A percentile compares a stretch with the other conserved stretches of the same genome.
These are phyloP conservation scores for Vireo griseus DNA, from an alignment of 2,797 vertebrate genomes.

Conservation along the genomic window DNA sequence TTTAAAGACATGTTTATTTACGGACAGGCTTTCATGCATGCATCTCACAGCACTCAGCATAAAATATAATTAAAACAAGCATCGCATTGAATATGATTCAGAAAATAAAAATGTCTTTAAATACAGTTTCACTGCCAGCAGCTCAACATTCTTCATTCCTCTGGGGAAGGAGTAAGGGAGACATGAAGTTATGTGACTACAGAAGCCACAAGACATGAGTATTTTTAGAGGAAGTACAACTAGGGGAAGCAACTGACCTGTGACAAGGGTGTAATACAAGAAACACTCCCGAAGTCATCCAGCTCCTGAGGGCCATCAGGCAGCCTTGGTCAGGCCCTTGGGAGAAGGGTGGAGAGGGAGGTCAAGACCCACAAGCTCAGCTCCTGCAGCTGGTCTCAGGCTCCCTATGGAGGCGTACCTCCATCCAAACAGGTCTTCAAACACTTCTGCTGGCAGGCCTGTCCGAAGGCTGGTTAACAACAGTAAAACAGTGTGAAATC, in stretches of 20 bases:
- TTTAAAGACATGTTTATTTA: slow-evolving; percentile 37
- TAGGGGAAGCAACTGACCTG: slow-evolving; percentile 10
- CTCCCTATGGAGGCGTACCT: not conserved
- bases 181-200: slow-evolving; percentile 20
- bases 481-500: not conserved
- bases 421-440: not conserved
- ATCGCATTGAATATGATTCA: slow-evolving; percentile 45
- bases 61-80: slow-evolving; percentile 56
- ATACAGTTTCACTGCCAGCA: slow-evolving; percentile 36
- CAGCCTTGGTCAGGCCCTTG: not conserved
- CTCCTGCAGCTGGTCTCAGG: not conserved
- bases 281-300: fast-evolving
- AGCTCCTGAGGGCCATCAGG: not conserved
- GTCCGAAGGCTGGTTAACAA: not conserved
- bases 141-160: slow-evolving; percentile 9
- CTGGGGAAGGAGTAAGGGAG: slow-evolving; percentile 17
- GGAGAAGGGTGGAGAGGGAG: not conserved
- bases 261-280: not conserved
- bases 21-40: slow-evolving; percentile 24
- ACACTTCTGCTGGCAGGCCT: not conserved
- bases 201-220: slow-evolving; percentile 6
- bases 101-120: slow-evolving; percentile 51
- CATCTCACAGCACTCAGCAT: not conserved
- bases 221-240: slow-evolving; percentile 32
- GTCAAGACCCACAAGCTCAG: not conserved